Conservation (phyloP, 2,888 invertebrate species). For the Dimorphilus gyrociliatus region DNA sequence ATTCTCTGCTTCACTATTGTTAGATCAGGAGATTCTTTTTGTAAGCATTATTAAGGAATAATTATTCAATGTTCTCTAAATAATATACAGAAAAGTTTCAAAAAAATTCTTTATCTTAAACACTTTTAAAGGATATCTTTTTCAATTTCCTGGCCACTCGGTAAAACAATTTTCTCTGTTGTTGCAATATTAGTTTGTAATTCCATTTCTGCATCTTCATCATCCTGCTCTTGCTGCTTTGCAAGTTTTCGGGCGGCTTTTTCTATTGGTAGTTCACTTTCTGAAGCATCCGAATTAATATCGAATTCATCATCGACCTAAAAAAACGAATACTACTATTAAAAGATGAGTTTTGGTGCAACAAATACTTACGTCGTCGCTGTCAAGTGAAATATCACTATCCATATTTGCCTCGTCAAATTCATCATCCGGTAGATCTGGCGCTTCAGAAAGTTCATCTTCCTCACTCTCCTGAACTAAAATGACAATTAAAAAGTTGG, state of each 20-base stretch:
- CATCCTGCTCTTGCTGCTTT: conserved; percentile 52
- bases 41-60: conserved; percentile 38
- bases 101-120: neutral
- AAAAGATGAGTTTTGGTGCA: too few relatives aligned
- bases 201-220: conserved; percentile 55
- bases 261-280: conserved; percentile 55
- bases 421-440: conserved; percentile 23
- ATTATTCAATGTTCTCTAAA: conserved; percentile 2
- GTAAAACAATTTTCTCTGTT: conserved; percentile 51
- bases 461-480: conserved; percentile 2
- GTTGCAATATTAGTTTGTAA: conserved; percentile 54
- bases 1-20: conserved; percentile 75
- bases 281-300: conserved; percentile 12
- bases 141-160: conserved; percentile 54
- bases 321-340: neutral
- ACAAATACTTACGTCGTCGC: too few relatives aligned
- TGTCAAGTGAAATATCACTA: conserved; percentile 6
- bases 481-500: conserved; percentile 3
- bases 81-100: neutral
- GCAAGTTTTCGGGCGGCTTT: conserved; percentile 60
- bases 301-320: conserved; percentile 23
- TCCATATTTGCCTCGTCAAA: conserved; percentile 17
- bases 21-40: conserved; percentile 39
- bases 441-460: conserved; percentile 6
- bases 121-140: conserved; percentile 39